These are phyloP conservation scores for Jordanella pulchra DNA, from an alignment of 2,797 vertebrate genomes.

Conservation along the genomic window DNA sequence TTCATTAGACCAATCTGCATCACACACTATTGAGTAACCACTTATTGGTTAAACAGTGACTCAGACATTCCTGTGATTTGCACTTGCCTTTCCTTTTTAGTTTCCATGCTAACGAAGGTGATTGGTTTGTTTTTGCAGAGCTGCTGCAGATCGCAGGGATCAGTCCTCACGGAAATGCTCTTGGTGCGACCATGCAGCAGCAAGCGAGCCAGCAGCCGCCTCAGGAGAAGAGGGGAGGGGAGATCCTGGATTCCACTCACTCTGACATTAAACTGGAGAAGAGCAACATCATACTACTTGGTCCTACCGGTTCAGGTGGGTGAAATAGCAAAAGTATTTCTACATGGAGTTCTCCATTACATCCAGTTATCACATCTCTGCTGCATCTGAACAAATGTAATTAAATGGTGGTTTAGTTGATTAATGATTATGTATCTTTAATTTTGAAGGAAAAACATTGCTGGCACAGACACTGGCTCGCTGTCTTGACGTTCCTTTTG, in stretches of 20 bases:
- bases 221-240: conserved; percentile 92
- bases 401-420: neutral
- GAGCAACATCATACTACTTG: conserved; percentile 97
- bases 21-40: conserved; percentile 6
- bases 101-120: conserved; percentile 3
- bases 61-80: neutral
- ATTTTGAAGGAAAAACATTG: conserved; percentile 90
- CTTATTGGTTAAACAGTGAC: neutral
- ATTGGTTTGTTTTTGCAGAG: conserved; percentile 75
- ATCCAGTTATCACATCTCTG: neutral
- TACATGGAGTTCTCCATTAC: neutral
- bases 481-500: conserved; percentile 96
- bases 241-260: conserved; percentile 90
- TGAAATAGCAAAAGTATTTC: conserved; percentile 4
- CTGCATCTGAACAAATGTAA: neutral
- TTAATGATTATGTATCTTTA: neutral
- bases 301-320: conserved; percentile 96
- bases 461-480: conserved; percentile 96
- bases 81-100: neutral
- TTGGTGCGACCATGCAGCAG: conserved; percentile 95
- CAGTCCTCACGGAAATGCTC: conserved; percentile 93
- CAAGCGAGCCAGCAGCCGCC: conserved; percentile 91
- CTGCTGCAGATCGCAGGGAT: conserved; percentile 97
- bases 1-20: conserved; percentile 14
- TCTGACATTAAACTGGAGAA: conserved; percentile 96